phyloP scores from a whole-genome alignment of 2,797 vertebrate genomes.

The Anguilla pacifica region DNA sequence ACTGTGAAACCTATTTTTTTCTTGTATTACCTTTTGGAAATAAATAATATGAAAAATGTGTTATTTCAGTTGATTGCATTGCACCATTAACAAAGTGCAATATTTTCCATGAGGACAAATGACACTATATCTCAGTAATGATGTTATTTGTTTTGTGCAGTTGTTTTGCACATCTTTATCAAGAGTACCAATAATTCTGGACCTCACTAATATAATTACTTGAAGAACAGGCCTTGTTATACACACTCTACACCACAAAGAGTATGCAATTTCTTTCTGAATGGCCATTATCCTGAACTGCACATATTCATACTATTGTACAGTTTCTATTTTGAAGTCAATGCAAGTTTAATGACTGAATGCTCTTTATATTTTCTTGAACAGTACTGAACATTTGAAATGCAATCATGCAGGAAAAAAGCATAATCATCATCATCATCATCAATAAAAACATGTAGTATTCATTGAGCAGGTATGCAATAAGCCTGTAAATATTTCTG shows the following conservation, averaged over 20 bases:
- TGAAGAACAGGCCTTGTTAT: conserved; percentile 57
- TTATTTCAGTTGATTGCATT: no score
- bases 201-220: conserved; percentile 62
- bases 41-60: no score
- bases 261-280: conserved; percentile 49
- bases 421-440: conserved; percentile 53
- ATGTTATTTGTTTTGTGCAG: no score
- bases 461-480: conserved; percentile 42
- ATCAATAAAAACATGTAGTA: conserved; percentile 48
- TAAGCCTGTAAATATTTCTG: conserved; percentile 31
- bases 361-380: conserved; percentile 71
- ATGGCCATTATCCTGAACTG: conserved; percentile 60
- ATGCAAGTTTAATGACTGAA: conserved; percentile 69
- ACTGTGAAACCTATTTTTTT: no score
- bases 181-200: neutral
- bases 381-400: conserved; percentile 65
- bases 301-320: conserved; percentile 64
- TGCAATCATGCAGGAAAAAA: conserved; percentile 52
- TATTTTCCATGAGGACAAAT: no score
- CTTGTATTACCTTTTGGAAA: no score
- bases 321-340: conserved; percentile 61
- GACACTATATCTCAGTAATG: no score
- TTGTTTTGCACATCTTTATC: neutral
- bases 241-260: conserved; percentile 50
- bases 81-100: no score